Base-by-base conservation (phyloP, 2,888 invertebrate species). In the Smittia sp. region DNA sequence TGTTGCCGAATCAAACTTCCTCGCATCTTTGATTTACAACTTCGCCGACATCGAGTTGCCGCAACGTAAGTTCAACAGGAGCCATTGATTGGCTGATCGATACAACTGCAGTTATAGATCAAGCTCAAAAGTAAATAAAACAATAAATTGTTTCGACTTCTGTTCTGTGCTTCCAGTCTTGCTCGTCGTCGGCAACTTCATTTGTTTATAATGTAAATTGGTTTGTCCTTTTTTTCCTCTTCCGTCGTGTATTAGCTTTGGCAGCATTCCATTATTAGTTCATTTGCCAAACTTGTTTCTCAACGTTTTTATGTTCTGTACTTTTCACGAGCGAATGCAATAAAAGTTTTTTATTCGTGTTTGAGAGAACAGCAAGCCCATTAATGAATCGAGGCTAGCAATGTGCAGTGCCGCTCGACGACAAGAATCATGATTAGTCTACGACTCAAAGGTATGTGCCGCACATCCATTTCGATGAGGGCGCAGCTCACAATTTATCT, bases 311-410 rank as follows among this genome's bases (percentile, higher is more conserved):
- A 46, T n/a, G 15, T 46, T 46, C n/a, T 46, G 15, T 11, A 32
- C 32, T 32, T 11, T 46, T 46, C 46, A 46, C 46, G 11, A 7
- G 66, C 38, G 20, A 66, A 66, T 25, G 25, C 62, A 66, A 66
- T 32, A 38, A 66, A 66, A 22, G 13, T 66, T 32, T 38, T 66
- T 66, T 66, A 20, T 20, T 20, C 25, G n/a, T 63, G 3, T 63
- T 65, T 65, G 22, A 65, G 32, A 65, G 38, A 38, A 24, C 18
- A n/a, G 46, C 6, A 24, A 25, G 46, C 24, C 68, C 46, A 68
- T 41, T 68, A 68, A 68, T 68, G 68, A 68, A 68, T 68, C 32
- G 46, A 68, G 27, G 46, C 67, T 67, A 22, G 39, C 9, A 66
- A 32, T 6, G 18, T 18, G 52, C 18, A 18, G 18, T 52, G 15